Base-by-base conservation (phyloP, 2,113 vertebrate genomes). In the Aphelocoma coerulescens region DNA sequence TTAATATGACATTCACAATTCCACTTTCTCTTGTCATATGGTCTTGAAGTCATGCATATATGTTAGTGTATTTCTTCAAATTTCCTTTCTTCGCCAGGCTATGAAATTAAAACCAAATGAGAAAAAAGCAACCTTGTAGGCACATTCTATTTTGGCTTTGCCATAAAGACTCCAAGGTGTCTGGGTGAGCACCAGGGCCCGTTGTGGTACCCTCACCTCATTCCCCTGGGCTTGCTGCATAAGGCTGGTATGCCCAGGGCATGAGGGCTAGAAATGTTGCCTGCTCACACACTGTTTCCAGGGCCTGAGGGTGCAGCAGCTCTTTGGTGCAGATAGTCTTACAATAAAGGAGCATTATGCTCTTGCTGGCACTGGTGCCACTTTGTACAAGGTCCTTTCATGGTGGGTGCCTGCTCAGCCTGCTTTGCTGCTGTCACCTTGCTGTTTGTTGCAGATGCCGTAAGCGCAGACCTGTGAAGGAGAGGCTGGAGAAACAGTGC, bases 141-240 rank as follows among this genome's bases (percentile, higher is more conserved):
- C 10, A 46, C 0, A 0, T 49, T 41, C 0, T 0, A 41, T 78
- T 54, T 49, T 54, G 59, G 13, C 10, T 48, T 35, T 77, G 44
- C 37, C 33, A 3, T 19, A 61, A 68, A 10, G 58, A 81, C 18
- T 63, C 37, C 44, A 39, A 24, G 54, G 54, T 48, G 48, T 7
- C n/a, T 55, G 32, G 30, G 28, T 46, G 57, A 85, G 39, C 13
- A n/a, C 11, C 0, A 3, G 39, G 37, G 41, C 15, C 4, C 0
- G 0, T 15, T 77, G 63, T 26, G 32, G 26, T 73, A 55, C 46
- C 65, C 43, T 55, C 33, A 27, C 43, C 27, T 4, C 4, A 28
- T 32, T 8, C 3, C 52, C 32, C 52, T 71, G 30, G 30, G 24
- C 51, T 80, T 0, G 0, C 41, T 61, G 33, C 74, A 48, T 13